A percentile compares a stretch with the other conserved stretches of the same genome.
These are phyloP conservation scores for Mactromeris polynyma DNA, from an alignment of 2,888 invertebrate species.

Conservation along the genomic window DNA sequence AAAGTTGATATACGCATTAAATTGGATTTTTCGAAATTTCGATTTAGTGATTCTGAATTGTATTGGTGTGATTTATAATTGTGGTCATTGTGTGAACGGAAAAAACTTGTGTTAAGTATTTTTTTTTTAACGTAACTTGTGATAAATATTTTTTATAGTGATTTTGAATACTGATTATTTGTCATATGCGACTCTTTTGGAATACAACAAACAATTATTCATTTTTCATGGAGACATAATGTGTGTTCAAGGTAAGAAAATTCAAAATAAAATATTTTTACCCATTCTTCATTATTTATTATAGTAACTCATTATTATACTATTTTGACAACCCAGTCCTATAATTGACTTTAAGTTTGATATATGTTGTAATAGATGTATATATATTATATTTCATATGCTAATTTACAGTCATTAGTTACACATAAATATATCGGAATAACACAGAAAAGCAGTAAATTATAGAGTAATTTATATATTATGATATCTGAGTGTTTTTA, in stretches of 20 bases:
- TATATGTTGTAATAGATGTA: background rate
- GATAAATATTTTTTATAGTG: background rate
- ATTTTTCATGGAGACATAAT: background rate
- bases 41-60: background rate
- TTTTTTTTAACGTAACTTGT: background rate
- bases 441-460: too few relatives aligned
- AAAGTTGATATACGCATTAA: slow-evolving; percentile 20
- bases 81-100: background rate
- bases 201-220: background rate
- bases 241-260: background rate
- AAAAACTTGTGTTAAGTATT: background rate
- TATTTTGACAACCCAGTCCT: background rate
- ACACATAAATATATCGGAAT: background rate
- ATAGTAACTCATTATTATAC: background rate
- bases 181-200: background rate
- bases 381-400: background rate
- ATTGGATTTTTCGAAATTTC: slow-evolving; percentile 12
- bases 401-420: background rate
- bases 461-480: background rate
- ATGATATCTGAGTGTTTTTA: background rate
- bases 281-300: background rate
- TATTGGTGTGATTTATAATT: background rate
- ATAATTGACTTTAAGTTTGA: background rate
- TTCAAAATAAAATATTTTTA: background rate
- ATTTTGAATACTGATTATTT: background rate